These are phyloP conservation scores for Gobius niger DNA, from an alignment of 2,113 vertebrate genomes.

Conservation along the genomic window DNA sequence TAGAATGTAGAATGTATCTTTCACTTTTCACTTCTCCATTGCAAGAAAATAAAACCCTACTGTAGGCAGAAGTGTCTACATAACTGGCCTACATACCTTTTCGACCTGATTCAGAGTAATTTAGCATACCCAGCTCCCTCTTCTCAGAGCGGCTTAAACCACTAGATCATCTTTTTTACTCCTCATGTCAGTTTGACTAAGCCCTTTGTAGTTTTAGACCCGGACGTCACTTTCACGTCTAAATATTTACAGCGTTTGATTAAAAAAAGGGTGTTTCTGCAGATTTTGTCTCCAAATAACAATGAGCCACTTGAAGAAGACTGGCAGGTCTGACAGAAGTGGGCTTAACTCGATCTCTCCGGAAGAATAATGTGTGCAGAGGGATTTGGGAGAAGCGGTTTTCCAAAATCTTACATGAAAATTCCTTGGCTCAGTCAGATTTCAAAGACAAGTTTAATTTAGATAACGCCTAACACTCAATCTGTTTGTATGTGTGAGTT, in stretches of 20 bases:
- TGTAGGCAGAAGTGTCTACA: too few species aligned
- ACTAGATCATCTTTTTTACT: neutral
- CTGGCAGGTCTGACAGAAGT: neutral
- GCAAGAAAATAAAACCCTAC: too few species aligned
- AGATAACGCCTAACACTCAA: neutral
- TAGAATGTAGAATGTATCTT: too few species aligned
- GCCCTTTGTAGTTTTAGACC: constrained; percentile 1
- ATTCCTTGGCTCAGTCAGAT: neutral
- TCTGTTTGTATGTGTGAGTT: too few species aligned
- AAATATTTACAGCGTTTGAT: neutral
- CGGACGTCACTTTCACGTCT: neutral
- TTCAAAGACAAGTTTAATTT: neutral
- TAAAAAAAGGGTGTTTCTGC: neutral
- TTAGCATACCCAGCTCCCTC: neutral
- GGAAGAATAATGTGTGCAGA: neutral
- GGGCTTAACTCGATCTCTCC: neutral
- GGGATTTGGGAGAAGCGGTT: neutral
- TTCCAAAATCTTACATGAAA: neutral
- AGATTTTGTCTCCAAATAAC: neutral
- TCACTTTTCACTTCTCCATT: too few species aligned
- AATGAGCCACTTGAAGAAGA: neutral
- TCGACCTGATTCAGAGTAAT: neutral
- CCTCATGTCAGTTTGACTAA: constrained; percentile 2
- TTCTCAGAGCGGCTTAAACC: neutral
- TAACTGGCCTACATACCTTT: too few species aligned